Evolutionary conservation across 2,888 invertebrate species (phyloP).

Genomic region (Tetragonula carbonaria): DNA sequence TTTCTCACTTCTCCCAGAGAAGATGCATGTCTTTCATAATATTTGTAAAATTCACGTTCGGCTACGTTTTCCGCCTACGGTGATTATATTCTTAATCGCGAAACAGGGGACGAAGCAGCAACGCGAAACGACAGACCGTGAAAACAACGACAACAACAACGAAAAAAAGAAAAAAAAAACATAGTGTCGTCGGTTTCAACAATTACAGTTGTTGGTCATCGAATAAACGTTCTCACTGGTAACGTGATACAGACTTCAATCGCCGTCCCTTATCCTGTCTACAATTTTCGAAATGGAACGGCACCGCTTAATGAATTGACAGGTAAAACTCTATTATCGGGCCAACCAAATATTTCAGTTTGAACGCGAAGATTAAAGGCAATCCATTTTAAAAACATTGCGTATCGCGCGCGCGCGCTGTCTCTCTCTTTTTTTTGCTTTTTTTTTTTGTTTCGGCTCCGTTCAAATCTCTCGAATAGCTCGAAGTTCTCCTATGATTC

Average conservation of each 20-base stretch:
- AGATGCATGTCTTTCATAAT: not conserved
- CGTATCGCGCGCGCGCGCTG: not conserved
- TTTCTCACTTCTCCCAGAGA: not conserved
- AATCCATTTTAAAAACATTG: slow-evolving; percentile 51
- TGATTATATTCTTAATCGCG: not conserved
- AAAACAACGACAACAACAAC: not conserved
- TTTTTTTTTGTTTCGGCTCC: slow-evolving; percentile 4
- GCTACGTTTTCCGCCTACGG: not conserved
- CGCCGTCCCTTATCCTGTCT: slow-evolving; percentile 38
- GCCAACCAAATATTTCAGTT: slow-evolving; percentile 46
- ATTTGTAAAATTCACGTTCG: not conserved
- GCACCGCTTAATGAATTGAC: slow-evolving; percentile 52
- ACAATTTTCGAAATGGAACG: slow-evolving; percentile 42
- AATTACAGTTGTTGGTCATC: slow-evolving; percentile 7
- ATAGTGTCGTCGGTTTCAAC: slow-evolving; percentile 7
- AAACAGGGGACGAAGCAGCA: not conserved
- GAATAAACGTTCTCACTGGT: slow-evolving; percentile 23
- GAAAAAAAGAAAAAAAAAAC: not conserved
- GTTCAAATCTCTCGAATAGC: slow-evolving; percentile 47
- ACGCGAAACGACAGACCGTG: not conserved
- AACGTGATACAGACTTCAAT: slow-evolving; percentile 32
- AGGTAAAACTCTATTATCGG: slow-evolving; percentile 28
- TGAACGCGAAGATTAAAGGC: slow-evolving; percentile 50
- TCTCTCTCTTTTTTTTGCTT: not conserved
- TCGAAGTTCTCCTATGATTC: slow-evolving; percentile 35